A percentile compares a stretch with the other conserved stretches of the same genome.
Conservation (phyloP, 2,113 vertebrate genomes). For the Sciurus niger region DNA sequence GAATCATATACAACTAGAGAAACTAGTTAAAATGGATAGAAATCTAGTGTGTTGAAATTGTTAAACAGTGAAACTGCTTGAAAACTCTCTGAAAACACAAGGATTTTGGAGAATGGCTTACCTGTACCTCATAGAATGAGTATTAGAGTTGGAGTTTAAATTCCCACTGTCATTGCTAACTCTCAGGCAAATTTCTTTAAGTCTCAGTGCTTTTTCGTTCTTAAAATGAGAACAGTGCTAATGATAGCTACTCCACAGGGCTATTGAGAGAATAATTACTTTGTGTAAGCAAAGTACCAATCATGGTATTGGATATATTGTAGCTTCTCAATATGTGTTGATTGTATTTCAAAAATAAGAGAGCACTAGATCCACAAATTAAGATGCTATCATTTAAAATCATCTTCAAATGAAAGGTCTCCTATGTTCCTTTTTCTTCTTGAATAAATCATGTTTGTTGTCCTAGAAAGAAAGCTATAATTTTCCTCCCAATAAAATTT, state of each 20-base stretch:
- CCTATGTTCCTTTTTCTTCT: conserved; percentile 63
- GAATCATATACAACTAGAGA: neutral
- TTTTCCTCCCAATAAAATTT: conserved; percentile 64
- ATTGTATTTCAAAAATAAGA: conserved; percentile 64
- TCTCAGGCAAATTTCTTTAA: conserved; percentile 47
- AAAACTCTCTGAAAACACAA: neutral
- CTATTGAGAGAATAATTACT: conserved; percentile 8
- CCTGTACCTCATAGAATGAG: conserved; percentile 9
- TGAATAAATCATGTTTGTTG: conserved; percentile 62
- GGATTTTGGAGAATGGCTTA: neutral
- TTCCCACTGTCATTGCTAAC: conserved; percentile 27
- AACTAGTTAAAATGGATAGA: conserved; percentile 3
- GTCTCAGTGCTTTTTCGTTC: conserved; percentile 30
- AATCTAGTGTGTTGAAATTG: conserved; percentile 13
- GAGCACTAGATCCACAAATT: neutral
- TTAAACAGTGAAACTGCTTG: neutral
- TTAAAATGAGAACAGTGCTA: conserved; percentile 33
- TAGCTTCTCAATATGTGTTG: conserved; percentile 21
- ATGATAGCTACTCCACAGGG: neutral
- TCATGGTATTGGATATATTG: neutral
- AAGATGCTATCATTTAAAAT: conserved; percentile 72
- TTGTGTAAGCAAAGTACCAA: neutral
- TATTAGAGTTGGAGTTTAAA: neutral
- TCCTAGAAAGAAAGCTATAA: conserved; percentile 72
- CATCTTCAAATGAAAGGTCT: conserved; percentile 64